These are phyloP conservation scores for Lucilia cuprina DNA, from an alignment of 1,140 invertebrate genomes.

Conservation along the genomic window DNA sequence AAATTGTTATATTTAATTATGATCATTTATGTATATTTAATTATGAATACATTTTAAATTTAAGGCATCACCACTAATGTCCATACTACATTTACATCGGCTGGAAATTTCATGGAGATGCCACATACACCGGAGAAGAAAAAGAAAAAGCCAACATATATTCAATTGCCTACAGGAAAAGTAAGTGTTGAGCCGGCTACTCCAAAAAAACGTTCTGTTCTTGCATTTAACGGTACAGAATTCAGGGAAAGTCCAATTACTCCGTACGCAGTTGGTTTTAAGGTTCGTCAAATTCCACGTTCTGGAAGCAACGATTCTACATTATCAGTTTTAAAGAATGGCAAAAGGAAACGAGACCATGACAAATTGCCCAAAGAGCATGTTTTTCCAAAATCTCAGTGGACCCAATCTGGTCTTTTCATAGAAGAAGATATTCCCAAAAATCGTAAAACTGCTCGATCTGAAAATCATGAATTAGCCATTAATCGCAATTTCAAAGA, in stretches of 20 bases:
- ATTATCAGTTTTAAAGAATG: background rate
- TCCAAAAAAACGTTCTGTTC: constrained; percentile 45
- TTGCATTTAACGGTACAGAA: background rate
- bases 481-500: constrained; percentile 35
- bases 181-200: constrained; percentile 51
- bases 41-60: background rate
- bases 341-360: constrained; percentile 35
- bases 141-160: constrained; percentile 13
- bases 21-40: too few species aligned
- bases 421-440: constrained; percentile 32
- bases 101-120: constrained; percentile 29
- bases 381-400: constrained; percentile 39
- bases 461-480: background rate
- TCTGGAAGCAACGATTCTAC: background rate
- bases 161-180: constrained; percentile 45
- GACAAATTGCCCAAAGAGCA: constrained; percentile 22
- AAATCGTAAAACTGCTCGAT: background rate
- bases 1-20: background rate
- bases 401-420: constrained; percentile 39
- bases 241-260: constrained; percentile 47
- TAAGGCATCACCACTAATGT: background rate
- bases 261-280: constrained; percentile 39
- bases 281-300: constrained; percentile 18
- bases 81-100: background rate
- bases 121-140: constrained; percentile 34